Percentiles rank a stretch among this genome's conserved stretches.
Evolutionary conservation across 2,113 vertebrate genomes (phyloP).

Genomic region (Puma concolor): DNA sequence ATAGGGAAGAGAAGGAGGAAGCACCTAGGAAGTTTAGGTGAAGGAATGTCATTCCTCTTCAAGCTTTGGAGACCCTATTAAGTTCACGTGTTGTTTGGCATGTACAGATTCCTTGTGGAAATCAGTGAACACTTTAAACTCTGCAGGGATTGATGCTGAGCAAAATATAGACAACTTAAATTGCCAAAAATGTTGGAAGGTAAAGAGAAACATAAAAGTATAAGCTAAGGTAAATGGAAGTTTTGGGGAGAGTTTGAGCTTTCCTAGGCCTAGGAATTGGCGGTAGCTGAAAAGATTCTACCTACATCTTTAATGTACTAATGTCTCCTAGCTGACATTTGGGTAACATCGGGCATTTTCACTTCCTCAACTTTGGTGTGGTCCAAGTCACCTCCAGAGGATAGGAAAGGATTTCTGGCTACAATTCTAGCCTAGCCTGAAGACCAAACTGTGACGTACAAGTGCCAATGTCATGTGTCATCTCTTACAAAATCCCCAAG

Average conservation of each 20-base stretch:
- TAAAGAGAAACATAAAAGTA: neutral
- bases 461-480: accelerated
- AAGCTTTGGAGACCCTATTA: neutral
- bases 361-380: neutral
- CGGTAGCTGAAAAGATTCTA: neutral
- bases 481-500: neutral
- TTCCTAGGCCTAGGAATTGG: neutral
- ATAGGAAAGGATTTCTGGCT: neutral
- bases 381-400: no score
- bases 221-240: neutral
- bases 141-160: neutral
- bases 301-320: neutral
- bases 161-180: neutral
- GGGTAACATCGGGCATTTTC: neutral
- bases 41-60: no score
- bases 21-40: neutral
- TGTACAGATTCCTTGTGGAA: neutral
- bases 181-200: neutral
- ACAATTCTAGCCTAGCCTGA: neutral
- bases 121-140: neutral
- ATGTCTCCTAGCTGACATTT: no score
- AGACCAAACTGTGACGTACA: neutral
- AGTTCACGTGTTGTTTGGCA: neutral
- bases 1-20: neutral
- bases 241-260: neutral